Conservation (phyloP, 2,797 vertebrate species). For the Champsocephalus esox region DNA sequence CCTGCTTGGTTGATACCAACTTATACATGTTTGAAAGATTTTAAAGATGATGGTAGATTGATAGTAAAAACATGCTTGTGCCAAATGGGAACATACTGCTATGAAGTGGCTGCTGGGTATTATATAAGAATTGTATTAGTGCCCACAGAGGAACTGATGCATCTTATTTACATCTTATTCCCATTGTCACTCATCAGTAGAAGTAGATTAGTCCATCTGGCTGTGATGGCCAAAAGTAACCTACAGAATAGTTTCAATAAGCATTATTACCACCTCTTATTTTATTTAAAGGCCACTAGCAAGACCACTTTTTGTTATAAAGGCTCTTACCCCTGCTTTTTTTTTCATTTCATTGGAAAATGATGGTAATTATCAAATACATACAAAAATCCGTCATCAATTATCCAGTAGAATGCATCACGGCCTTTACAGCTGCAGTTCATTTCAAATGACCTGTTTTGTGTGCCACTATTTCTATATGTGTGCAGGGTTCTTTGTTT, state of each 20-base stretch:
- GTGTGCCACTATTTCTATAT: neutral
- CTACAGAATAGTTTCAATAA: neutral
- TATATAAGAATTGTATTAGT: conserved; percentile 7
- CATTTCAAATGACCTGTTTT: neutral
- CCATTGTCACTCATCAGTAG: conserved; percentile 31
- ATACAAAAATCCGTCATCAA: too few species aligned
- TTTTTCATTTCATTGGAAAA: too few species aligned
- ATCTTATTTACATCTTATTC: conserved; percentile 37
- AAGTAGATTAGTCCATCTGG: conserved; percentile 38
- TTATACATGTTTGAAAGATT: neutral
- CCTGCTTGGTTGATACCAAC: neutral
- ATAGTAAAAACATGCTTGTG: conserved; percentile 9
- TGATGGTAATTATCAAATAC: too few species aligned
- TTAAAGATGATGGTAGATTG: too few species aligned
- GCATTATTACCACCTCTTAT: neutral
- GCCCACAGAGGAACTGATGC: conserved; percentile 31
- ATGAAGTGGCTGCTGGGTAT: conserved; percentile 14
- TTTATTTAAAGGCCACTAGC: neutral
- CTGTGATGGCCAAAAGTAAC: neutral
- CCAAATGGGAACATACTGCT: conserved; percentile 1
- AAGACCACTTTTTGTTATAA: neutral
- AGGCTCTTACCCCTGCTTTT: neutral
- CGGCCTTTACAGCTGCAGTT: too few species aligned
- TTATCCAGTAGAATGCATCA: too few species aligned
- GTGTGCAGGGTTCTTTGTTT: conserved; percentile 3